Percentiles rank a stretch among this genome's conserved stretches.
Conservation (phyloP, 2,888 invertebrate genomes). For the Drosophila anomelani region DNA sequence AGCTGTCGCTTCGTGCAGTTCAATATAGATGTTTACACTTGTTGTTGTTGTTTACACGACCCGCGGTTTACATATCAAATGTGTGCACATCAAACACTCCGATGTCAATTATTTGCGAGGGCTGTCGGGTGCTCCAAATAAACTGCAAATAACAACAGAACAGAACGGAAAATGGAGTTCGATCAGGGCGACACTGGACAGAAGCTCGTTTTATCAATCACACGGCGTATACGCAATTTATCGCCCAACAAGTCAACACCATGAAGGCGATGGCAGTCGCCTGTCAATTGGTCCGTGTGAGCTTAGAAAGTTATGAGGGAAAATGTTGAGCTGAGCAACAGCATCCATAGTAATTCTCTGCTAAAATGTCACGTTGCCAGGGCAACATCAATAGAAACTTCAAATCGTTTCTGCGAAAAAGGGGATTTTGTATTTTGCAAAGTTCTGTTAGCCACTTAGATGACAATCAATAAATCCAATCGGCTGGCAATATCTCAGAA, state of each 20-base stretch:
- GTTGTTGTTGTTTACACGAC: constrained; percentile 42
- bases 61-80: constrained; percentile 39
- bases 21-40: constrained; percentile 46
- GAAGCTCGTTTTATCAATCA: neutral
- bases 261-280: neutral
- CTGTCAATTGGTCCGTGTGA: constrained; percentile 17
- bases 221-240: constrained; percentile 37
- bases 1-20: constrained; percentile 3
- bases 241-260: constrained; percentile 11
- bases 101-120: constrained; percentile 33
- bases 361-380: constrained; percentile 11
- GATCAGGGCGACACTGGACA: neutral
- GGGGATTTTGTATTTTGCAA: neutral
- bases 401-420: neutral
- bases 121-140: constrained; percentile 24
- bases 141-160: constrained; percentile 42
- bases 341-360: neutral
- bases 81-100: constrained; percentile 13
- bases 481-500: constrained; percentile 1
- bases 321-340: constrained; percentile 12
- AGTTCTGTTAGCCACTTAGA: constrained; percentile 24
- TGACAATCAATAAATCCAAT: constrained; percentile 46
- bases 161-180: constrained; percentile 1
- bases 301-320: constrained; percentile 13
- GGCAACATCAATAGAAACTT: constrained; percentile 7